phyloP scores from a whole-genome alignment of 2,113 vertebrate genomes.

The Salminus brasiliensis region DNA sequence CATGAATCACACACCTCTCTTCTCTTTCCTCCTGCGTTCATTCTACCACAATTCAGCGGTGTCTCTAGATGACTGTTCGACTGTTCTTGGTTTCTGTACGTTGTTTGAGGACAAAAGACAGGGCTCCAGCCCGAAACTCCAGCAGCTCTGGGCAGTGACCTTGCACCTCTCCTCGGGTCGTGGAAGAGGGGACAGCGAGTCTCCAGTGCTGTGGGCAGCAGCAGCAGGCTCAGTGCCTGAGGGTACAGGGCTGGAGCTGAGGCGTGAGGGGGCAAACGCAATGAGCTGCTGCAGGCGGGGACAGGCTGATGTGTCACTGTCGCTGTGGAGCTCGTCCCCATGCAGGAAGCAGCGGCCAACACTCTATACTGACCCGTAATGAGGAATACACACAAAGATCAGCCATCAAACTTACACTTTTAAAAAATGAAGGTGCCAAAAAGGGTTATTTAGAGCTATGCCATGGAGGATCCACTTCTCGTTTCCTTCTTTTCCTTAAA shows the following conservation, averaged over 20 bases:
- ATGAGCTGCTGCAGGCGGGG: conserved; percentile 48
- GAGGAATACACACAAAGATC: conserved; percentile 6
- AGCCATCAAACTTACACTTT: neutral
- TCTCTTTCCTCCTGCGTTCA: neutral
- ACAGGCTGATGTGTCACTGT: conserved; percentile 46
- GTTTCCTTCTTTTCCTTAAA: neutral
- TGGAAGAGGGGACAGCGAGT: conserved; percentile 38
- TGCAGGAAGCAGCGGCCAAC: conserved; percentile 9
- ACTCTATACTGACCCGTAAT: conserved; percentile 20
- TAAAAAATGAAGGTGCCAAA: neutral
- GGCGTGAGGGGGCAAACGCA: conserved; percentile 47
- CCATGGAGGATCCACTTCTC: neutral
- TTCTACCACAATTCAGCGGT: neutral
- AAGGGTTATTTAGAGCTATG: neutral
- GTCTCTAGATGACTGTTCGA: neutral
- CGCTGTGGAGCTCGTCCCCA: conserved; percentile 30
- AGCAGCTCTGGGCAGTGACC: conserved; percentile 40
- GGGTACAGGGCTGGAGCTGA: conserved; percentile 45
- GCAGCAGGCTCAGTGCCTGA: conserved; percentile 49
- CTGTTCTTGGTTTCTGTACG: neutral
- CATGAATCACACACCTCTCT: neutral
- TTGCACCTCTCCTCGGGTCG: conserved; percentile 44
- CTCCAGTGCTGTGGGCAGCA: conserved; percentile 34
- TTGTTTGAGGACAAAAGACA: neutral
- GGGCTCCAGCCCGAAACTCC: conserved; percentile 11